Evolutionary conservation across 2,113 vertebrate species (phyloP).

Genomic region (Myodes glareolus): DNA sequence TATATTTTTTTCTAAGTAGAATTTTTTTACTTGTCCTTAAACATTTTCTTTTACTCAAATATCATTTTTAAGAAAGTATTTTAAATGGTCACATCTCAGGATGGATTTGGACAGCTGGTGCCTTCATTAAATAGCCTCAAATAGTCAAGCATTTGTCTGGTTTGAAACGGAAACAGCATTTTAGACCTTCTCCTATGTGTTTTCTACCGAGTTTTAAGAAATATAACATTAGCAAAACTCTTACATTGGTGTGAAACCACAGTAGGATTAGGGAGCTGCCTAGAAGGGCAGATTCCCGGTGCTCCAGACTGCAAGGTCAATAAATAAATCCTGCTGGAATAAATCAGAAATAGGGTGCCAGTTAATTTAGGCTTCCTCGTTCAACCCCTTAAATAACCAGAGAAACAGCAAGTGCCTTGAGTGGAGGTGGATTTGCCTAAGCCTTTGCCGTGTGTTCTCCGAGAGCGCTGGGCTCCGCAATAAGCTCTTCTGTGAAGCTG

Average conservation of each 20-base stretch:
- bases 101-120: neutral
- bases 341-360: conserved; percentile 62
- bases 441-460: neutral
- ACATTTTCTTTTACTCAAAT: neutral
- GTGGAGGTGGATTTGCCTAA: conserved; percentile 22
- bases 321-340: conserved; percentile 75
- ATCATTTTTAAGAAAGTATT: conserved; percentile 31
- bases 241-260: conserved; percentile 73
- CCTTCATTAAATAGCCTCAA: neutral
- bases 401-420: conserved; percentile 52
- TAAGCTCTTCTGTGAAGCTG: neutral
- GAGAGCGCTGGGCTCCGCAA: neutral
- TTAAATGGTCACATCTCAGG: neutral
- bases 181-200: conserved; percentile 39
- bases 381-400: conserved; percentile 64
- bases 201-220: conserved; percentile 55
- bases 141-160: conserved; percentile 51
- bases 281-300: conserved; percentile 32
- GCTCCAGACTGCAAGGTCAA: conserved; percentile 68
- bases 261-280: conserved; percentile 68
- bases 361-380: conserved; percentile 62
- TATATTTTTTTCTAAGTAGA: neutral
- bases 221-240: conserved; percentile 60
- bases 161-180: conserved; percentile 51
- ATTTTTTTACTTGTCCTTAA: neutral